Conservation (phyloP, 2,888 invertebrate species). For the Scaeva pyrastri region DNA sequence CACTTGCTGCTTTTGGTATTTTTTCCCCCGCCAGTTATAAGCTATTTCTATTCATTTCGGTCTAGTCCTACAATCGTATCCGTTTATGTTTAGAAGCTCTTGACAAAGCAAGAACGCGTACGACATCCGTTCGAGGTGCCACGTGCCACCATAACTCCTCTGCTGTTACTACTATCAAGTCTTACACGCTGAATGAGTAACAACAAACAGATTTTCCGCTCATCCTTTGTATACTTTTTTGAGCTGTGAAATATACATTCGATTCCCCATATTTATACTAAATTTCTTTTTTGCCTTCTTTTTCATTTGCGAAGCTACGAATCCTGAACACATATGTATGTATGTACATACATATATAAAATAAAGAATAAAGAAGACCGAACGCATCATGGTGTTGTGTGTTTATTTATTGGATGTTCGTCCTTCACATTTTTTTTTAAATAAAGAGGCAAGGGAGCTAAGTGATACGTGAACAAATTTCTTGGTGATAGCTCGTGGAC, state of each 20-base stretch:
- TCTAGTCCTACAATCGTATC: slow-evolving; percentile 12
- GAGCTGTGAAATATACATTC: slow-evolving; percentile 16
- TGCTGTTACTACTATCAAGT: slow-evolving; percentile 69
- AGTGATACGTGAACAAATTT: slow-evolving; percentile 69
- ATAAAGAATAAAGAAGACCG: background rate
- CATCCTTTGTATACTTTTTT: slow-evolving; percentile 65
- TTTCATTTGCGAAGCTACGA: slow-evolving; percentile 20
- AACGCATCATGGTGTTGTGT: slow-evolving; percentile 47
- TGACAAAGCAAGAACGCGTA: slow-evolving; percentile 55
- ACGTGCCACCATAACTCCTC: slow-evolving; percentile 65
- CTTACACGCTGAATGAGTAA: slow-evolving; percentile 73
- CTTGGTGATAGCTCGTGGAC: slow-evolving; percentile 34
- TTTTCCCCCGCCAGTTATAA: background rate
- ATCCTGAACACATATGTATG: background rate
- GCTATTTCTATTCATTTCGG: background rate
- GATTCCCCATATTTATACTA: slow-evolving; percentile 44
- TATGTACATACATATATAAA: background rate
- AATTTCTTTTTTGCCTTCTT: background rate
- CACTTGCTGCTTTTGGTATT: background rate
- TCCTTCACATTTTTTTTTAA: slow-evolving; percentile 5
- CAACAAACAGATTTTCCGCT: slow-evolving; percentile 76
- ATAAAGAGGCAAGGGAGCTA: slow-evolving; percentile 55
- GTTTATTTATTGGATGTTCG: slow-evolving; percentile 60
- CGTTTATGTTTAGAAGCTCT: slow-evolving; percentile 17
- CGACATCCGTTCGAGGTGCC: slow-evolving; percentile 63